These are phyloP conservation scores for Pogonophryne albipinna DNA, from an alignment of 2,797 vertebrate genomes.

Conservation along the genomic window DNA sequence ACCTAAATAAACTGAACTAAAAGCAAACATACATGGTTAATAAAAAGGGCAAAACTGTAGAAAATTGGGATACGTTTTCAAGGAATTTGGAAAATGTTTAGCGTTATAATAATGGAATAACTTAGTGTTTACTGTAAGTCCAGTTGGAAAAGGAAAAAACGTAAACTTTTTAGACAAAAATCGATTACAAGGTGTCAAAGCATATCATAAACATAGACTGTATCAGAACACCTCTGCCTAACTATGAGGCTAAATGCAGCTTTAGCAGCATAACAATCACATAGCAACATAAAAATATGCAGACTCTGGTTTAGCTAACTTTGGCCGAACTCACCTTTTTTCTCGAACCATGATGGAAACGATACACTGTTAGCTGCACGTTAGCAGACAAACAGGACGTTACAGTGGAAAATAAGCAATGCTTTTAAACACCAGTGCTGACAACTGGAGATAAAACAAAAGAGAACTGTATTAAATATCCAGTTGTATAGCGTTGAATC, in stretches of 20 bases:
- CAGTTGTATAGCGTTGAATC: not conserved
- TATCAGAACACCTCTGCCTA: not conserved
- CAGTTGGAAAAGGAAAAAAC: too few species aligned
- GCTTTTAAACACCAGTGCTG: rapidly evolving
- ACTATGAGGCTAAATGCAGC: too few species aligned
- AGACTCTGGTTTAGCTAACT: not conserved
- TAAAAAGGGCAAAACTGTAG: too few species aligned
- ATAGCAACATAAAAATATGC: not conserved
- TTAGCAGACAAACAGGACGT: not conserved
- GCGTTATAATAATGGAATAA: not conserved
- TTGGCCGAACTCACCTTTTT: constrained; percentile 71
- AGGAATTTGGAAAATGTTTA: not conserved
- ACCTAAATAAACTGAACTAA: too few species aligned
- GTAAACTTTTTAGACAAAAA: not conserved
- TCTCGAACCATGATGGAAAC: constrained; percentile 79
- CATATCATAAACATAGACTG: not conserved
- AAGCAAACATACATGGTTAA: too few species aligned
- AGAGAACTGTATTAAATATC: not conserved
- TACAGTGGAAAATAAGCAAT: rapidly evolving
- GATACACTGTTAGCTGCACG: too few species aligned
- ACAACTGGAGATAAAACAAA: not conserved
- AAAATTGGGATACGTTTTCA: too few species aligned
- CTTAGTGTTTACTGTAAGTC: too few species aligned
- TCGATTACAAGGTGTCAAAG: not conserved
- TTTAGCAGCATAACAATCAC: not conserved